phyloP scores from a whole-genome alignment of 1,140 invertebrate species.

The Cotesia glomerata region DNA sequence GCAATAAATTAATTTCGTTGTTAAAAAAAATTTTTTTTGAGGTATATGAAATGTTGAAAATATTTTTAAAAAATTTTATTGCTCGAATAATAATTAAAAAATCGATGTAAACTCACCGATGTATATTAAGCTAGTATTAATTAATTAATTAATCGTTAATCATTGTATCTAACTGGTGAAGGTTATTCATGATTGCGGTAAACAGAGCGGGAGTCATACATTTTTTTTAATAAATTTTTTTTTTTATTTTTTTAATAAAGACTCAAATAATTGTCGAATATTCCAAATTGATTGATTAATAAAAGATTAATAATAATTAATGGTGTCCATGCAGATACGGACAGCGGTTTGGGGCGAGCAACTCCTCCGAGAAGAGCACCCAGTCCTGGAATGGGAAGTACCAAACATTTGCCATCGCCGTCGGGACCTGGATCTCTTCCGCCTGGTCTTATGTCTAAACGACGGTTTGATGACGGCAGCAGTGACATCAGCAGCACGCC shows the following conservation, averaged over 20 bases:
- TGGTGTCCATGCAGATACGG: constrained; percentile 68
- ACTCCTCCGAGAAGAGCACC: constrained; percentile 81
- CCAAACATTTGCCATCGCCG: constrained; percentile 74
- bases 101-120: too few species aligned
- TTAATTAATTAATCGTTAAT: constrained; percentile 4
- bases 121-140: constrained; percentile 1
- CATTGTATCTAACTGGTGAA: constrained; percentile 27
- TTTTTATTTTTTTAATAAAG: too few species aligned
- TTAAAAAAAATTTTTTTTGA: too few species aligned
- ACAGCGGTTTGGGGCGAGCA: constrained; percentile 80
- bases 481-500: constrained; percentile 84
- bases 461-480: constrained; percentile 82
- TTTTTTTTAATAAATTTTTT: too few species aligned
- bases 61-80: too few species aligned
- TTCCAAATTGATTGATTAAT: constrained; percentile 15
- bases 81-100: too few species aligned
- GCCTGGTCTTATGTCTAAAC: constrained; percentile 80
- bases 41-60: too few species aligned
- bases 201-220: neutral
- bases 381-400: constrained; percentile 74
- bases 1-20: constrained; percentile 23
- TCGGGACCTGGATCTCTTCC: constrained; percentile 83
- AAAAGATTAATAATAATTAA: neutral
- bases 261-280: neutral
- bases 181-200: neutral